Evolutionary conservation across 2,888 invertebrate species (phyloP).

Genomic region (Trissoscelio sp.): DNA sequence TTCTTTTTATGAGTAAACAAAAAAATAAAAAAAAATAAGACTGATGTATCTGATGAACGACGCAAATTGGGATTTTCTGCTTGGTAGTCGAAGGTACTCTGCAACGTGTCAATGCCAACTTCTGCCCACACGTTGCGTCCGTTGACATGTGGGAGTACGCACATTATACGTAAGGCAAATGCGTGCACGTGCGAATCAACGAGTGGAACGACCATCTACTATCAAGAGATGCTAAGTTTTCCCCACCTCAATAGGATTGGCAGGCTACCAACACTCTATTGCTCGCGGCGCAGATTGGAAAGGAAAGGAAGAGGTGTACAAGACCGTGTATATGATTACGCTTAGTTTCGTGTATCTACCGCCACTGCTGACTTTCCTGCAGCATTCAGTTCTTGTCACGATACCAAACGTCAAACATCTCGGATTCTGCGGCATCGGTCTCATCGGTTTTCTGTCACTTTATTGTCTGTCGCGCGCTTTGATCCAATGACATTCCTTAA

Average conservation of each 20-base stretch:
- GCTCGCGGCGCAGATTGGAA: conserved; percentile 73
- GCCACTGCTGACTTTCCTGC: conserved; percentile 62
- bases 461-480: not conserved
- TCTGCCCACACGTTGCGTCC: conserved; percentile 59
- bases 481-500: not conserved
- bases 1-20: too few relatives aligned
- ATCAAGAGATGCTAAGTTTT: conserved; percentile 59
- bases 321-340: conserved; percentile 77
- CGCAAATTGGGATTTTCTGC: conserved; percentile 33
- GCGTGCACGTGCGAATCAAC: conserved; percentile 65
- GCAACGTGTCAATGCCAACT: conserved; percentile 68
- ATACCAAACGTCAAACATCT: conserved; percentile 72
- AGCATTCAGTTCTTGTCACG: conserved; percentile 79
- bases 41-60: not conserved
- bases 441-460: conserved; percentile 14
- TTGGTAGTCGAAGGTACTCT: conserved; percentile 52
- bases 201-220: conserved; percentile 62
- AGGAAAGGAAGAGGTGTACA: conserved; percentile 78
- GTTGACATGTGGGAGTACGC: conserved; percentile 60
- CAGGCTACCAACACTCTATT: conserved; percentile 49
- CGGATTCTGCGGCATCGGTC: conserved; percentile 15
- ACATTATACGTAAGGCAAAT: conserved; percentile 52
- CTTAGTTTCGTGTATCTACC: conserved; percentile 75
- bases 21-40: too few relatives aligned
- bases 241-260: conserved; percentile 59